Base-by-base conservation (phyloP, 2,888 invertebrate genomes). In the Clusia tigrina region DNA sequence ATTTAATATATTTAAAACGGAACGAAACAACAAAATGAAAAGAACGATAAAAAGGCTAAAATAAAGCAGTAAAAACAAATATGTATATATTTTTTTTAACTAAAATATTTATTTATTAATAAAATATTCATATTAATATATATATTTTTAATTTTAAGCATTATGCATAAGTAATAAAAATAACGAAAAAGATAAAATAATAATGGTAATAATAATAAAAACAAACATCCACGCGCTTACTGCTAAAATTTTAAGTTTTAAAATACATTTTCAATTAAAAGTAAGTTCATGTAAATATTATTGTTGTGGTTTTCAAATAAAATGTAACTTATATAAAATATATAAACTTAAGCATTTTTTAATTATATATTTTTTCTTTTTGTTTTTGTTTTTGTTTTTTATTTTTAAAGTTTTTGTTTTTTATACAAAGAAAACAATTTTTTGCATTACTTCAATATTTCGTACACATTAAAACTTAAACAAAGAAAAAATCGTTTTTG, bases 61-160 rank as follows among this genome's bases (percentile, higher is more conserved):
- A 68, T 54, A 65, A 65, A 70, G 62, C n/a, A n/a, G 53, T 1
- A 74, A 64, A 67, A 62, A 32, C 18, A 58, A 64, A 60, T 62
- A 17, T 65, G n/a, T 32, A 42, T 42, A 12, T 32, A n/a, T 32
- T 61, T 68, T 64, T 68, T 75, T 71, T 72, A 80, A 77, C 77
- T 80, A 78, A 80, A 79, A 78, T 80, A 78, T 79, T 76, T 70
- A 73, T 78, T 76, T 69, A 78, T 80, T 78, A 74, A 78, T 78
- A 76, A 79, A 77, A 73, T 69, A 63, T 67, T 66, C 67, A 70
- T 69, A 65, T 72, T 66, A 71, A 68, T 71, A 61, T 70, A 69
- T 70, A 67, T 69, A 65, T 70, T 66, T 70, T 70, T 71, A 71
- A 69, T 70, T 76, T 73, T 72, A 78, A 78, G 75, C 73, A 75